Conservation (phyloP, 2,888 invertebrate species). For the Platycheirus albimanus region DNA sequence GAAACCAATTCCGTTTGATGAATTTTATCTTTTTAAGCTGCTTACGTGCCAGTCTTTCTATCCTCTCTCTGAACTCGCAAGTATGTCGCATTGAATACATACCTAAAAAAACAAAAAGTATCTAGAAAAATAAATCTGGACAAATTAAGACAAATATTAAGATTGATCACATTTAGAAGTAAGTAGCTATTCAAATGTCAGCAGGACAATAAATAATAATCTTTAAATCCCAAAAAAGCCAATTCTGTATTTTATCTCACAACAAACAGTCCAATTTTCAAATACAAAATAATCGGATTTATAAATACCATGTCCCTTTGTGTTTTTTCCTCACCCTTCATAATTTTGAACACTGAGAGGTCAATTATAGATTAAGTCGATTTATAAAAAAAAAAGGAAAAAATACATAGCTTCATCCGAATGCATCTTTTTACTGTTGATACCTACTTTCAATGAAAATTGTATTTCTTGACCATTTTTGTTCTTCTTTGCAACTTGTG, state of each 20-base stretch:
- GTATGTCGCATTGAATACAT: no score
- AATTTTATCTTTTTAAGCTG: neutral
- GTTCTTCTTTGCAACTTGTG: no score
- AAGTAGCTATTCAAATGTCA: constrained; percentile 49
- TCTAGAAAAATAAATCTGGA: constrained; percentile 8
- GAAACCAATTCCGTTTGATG: neutral
- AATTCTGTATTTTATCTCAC: constrained; percentile 51
- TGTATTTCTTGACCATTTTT: no score
- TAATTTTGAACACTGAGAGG: no score
- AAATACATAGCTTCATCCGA: no score
- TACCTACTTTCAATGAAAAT: no score
- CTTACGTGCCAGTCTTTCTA: no score
- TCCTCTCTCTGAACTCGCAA: no score
- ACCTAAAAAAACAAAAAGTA: no score
- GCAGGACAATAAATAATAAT: constrained; percentile 62
- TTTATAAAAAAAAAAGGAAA: no score
- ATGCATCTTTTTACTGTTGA: no score
- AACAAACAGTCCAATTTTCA: constrained; percentile 60
- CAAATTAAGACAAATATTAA: constrained; percentile 55
- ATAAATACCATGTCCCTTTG: constrained; percentile 10
- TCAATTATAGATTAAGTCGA: no score
- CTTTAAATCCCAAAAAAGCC: constrained; percentile 42
- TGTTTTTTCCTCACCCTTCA: neutral
- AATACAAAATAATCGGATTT: constrained; percentile 57
- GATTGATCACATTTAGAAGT: constrained; percentile 52